These are phyloP conservation scores for Adelges cooleyi DNA, from an alignment of 1,140 invertebrate species.

Conservation along the genomic window DNA sequence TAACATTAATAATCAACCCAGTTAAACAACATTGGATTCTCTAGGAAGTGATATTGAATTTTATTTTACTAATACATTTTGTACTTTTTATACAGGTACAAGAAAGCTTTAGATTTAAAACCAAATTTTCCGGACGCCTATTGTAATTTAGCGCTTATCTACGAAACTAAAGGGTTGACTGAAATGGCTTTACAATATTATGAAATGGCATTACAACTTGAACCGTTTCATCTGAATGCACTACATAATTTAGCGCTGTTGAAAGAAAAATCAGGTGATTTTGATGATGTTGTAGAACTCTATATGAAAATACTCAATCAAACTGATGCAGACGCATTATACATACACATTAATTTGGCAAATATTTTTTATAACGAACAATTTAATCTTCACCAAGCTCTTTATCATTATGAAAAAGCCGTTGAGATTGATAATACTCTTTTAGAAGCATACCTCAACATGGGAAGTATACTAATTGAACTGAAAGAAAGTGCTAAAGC, in stretches of 20 bases:
- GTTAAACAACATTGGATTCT: no score
- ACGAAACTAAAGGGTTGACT: constrained; percentile 95
- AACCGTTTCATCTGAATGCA: not conserved
- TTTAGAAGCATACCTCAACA: constrained; percentile 94
- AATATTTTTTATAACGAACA: not conserved
- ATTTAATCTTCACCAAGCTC: constrained; percentile 77
- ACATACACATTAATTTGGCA: not conserved
- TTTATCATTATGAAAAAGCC: constrained; percentile 99
- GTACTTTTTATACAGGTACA: constrained; percentile 51
- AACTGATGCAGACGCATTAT: not conserved
- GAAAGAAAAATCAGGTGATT: not conserved
- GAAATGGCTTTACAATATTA: not conserved
- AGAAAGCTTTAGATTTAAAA: constrained; percentile 99
- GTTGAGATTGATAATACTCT: constrained; percentile 97
- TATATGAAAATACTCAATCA: not conserved
- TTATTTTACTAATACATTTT: not conserved
- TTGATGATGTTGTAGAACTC: not conserved
- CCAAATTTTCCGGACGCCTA: constrained; percentile 98
- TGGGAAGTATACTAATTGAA: constrained; percentile 98
- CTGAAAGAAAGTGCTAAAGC: constrained; percentile 95
- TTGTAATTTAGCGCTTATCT: constrained; percentile 99
- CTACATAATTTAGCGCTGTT: not conserved
- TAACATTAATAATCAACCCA: no score
- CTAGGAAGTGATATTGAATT: no score
- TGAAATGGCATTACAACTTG: not conserved